These are phyloP conservation scores for Lepidurus couesii DNA, from an alignment of 1,140 invertebrate genomes.

Conservation along the genomic window DNA sequence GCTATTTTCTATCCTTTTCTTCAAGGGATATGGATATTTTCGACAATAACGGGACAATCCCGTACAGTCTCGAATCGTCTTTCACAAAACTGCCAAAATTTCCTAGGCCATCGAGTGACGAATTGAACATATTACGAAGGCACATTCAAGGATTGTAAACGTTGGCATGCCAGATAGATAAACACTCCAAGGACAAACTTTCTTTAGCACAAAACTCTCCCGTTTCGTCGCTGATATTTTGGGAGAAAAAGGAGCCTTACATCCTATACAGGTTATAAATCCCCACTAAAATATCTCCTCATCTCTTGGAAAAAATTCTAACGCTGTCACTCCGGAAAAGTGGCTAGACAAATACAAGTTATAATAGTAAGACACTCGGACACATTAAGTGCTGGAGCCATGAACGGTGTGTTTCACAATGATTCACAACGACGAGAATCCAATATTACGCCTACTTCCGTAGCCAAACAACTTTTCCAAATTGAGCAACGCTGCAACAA, in stretches of 20 bases:
- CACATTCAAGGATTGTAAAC: not conserved
- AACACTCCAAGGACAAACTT: not conserved
- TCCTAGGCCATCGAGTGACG: not conserved
- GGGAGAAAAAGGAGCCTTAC: not conserved
- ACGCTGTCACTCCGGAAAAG: not conserved
- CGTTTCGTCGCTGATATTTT: not conserved
- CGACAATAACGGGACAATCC: not conserved
- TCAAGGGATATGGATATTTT: not conserved
- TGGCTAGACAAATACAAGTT: not conserved
- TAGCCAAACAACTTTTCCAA: not conserved
- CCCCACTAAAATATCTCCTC: not conserved
- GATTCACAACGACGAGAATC: not conserved
- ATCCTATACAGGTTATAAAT: not conserved
- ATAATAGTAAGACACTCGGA: conserved; percentile 9
- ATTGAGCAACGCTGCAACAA: not conserved
- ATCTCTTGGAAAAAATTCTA: not conserved
- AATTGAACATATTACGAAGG: conserved; percentile 9
- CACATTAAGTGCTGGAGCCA: not conserved
- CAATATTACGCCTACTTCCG: not conserved
- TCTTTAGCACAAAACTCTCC: not conserved
- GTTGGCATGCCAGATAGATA: not conserved
- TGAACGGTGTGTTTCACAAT: conserved; percentile 10
- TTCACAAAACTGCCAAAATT: not conserved
- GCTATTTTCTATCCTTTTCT: not conserved
- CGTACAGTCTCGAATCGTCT: not conserved